A percentile compares a stretch with the other conserved stretches of the same genome.
phyloP scores from a whole-genome alignment of 2,888 invertebrate genomes.

The Dermolepida albohirtum region DNA sequence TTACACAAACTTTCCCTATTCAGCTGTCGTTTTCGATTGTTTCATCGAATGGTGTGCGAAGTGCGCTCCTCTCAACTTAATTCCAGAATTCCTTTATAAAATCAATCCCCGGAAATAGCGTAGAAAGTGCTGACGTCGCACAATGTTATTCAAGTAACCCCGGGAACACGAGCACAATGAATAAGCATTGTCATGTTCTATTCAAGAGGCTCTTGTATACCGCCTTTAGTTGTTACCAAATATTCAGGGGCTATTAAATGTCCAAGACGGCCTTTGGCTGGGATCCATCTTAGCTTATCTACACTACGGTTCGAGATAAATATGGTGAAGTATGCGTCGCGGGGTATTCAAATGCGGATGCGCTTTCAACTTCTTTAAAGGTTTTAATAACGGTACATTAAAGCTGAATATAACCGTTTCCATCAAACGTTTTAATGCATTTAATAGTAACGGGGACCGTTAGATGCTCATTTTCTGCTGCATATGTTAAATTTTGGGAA shows the following conservation, averaged over 20 bases:
- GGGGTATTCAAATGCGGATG: constrained; percentile 20
- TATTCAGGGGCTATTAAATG: constrained; percentile 14
- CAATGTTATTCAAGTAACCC: constrained; percentile 24
- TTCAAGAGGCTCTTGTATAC: constrained; percentile 30
- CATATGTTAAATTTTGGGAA: too few species aligned
- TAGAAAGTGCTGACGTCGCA: constrained; percentile 25
- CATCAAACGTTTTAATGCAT: constrained; percentile 15
- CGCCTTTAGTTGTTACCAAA: constrained; percentile 20
- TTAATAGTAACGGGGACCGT: not conserved
- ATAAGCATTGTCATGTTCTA: constrained; percentile 40
- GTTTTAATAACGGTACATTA: constrained; percentile 37
- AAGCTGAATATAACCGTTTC: constrained; percentile 25
- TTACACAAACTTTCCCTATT: constrained; percentile 25
- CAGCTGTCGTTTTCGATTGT: constrained; percentile 32
- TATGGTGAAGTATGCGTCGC: constrained; percentile 9
- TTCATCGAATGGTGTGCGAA: constrained; percentile 33
- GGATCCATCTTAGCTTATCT: not conserved
- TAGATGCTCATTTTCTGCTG: too few species aligned
- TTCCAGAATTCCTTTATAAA: constrained; percentile 40
- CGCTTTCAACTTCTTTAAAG: constrained; percentile 33
- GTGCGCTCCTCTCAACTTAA: constrained; percentile 31
- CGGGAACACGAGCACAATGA: constrained; percentile 31
- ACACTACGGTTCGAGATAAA: constrained; percentile 2
- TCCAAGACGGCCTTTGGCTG: constrained; percentile 2
- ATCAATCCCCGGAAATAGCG: constrained; percentile 31